A percentile compares a stretch with the other conserved stretches of the same genome.
These are phyloP conservation scores for Eupithecia subumbrata DNA, from an alignment of 2,888 invertebrate genomes.

Conservation along the genomic window DNA sequence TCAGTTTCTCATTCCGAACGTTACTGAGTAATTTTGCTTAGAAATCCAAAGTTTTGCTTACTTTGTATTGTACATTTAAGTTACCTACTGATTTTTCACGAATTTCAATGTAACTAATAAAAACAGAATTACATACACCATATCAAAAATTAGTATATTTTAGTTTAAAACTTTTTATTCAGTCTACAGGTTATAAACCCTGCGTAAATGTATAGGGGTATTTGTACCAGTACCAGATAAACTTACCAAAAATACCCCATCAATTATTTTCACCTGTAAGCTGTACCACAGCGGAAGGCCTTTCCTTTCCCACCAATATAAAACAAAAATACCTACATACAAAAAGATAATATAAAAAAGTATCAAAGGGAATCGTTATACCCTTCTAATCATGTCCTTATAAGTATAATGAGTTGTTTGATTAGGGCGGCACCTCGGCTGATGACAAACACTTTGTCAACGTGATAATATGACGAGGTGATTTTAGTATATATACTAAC, in stretches of 20 bases:
- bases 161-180: no score
- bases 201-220: no score
- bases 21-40: conserved; percentile 36
- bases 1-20: conserved; percentile 51
- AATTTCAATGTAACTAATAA: no score
- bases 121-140: no score
- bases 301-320: background rate
- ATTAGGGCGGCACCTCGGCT: conserved; percentile 33
- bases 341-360: background rate
- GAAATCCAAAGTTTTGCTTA: background rate
- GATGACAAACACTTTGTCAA: conserved; percentile 35
- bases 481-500: conserved; percentile 5
- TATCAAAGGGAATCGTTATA: background rate
- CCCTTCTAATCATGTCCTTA: conserved; percentile 19
- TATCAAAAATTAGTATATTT: no score
- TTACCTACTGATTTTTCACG: no score
- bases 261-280: background rate
- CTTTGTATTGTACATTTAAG: background rate
- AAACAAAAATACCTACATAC: background rate
- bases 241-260: background rate
- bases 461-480: conserved; percentile 28
- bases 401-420: conserved; percentile 38
- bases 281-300: no score
- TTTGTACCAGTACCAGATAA: background rate
- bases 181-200: no score